phyloP scores from a whole-genome alignment of 1,140 invertebrate genomes.

The Caenorhabditis remanei region DNA sequence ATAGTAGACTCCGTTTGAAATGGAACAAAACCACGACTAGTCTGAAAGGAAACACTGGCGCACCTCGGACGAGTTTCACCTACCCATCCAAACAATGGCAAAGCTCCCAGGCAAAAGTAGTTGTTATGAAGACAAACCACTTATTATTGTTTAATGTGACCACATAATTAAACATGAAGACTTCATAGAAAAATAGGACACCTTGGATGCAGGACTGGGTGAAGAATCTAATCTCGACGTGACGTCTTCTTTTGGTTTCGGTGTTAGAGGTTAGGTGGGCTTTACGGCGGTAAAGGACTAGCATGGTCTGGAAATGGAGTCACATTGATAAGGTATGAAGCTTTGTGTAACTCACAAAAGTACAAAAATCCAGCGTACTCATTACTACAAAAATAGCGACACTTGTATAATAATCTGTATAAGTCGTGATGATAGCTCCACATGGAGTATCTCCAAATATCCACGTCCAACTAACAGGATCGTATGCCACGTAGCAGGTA shows the following conservation, averaged over 20 bases:
- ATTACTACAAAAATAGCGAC: conserved; percentile 35
- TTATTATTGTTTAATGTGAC: neutral
- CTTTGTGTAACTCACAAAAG: conserved; percentile 44
- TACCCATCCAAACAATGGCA: conserved; percentile 59
- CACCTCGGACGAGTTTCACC: neutral
- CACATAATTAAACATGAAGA: conserved; percentile 50
- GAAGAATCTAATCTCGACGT: conserved; percentile 32
- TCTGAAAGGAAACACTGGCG: too few species aligned
- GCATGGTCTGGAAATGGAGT: neutral
- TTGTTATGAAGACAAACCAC: conserved; percentile 47
- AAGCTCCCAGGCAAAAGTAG: conserved; percentile 52
- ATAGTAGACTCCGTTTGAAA: too few species aligned
- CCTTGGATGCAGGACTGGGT: conserved; percentile 40
- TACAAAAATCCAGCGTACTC: conserved; percentile 28
- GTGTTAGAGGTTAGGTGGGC: neutral
- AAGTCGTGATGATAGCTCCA: conserved; percentile 28
- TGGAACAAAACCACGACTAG: too few species aligned
- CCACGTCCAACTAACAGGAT: conserved; percentile 37
- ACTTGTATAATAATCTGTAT: conserved; percentile 49
- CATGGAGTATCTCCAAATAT: conserved; percentile 25
- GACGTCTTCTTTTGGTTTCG: neutral
- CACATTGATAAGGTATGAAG: too few species aligned
- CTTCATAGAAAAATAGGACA: conserved; percentile 50
- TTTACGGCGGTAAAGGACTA: conserved; percentile 16
- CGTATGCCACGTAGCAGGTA: conserved; percentile 39